phyloP scores from a whole-genome alignment of 2,797 vertebrate species.

The Parotocinclus haroldoi region DNA sequence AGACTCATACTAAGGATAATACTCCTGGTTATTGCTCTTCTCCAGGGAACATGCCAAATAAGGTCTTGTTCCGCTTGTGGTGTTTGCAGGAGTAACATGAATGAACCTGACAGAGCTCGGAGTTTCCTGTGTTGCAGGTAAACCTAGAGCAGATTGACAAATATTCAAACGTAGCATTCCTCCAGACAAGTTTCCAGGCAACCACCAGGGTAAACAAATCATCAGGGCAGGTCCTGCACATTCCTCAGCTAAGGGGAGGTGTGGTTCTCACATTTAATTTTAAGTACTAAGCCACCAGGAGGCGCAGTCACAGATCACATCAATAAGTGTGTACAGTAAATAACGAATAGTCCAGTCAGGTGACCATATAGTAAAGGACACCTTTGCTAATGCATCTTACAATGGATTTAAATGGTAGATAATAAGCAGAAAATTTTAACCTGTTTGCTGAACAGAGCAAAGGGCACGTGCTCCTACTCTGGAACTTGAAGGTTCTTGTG shows the following conservation, averaged over 20 bases:
- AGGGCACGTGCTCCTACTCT: too few species aligned
- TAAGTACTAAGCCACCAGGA: constrained; percentile 29
- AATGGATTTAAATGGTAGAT: too few species aligned
- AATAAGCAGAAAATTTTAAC: too few species aligned
- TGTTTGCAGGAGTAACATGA: constrained; percentile 24
- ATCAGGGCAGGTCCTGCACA: background rate
- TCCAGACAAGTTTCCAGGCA: constrained; percentile 28
- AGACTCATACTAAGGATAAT: too few species aligned
- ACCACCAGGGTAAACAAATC: constrained; percentile 37
- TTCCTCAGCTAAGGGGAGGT: background rate
- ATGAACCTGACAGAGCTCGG: constrained; percentile 2
- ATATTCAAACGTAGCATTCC: background rate
- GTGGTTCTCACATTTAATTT: background rate
- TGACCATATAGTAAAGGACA: too few species aligned
- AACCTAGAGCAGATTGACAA: constrained; percentile 28
- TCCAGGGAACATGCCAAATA: constrained; percentile 37
- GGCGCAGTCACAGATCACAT: constrained; percentile 26
- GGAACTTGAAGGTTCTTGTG: too few species aligned
- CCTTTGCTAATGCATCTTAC: too few species aligned
- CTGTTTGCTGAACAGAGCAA: too few species aligned
- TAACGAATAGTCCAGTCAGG: too few species aligned
- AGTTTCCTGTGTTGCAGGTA: constrained; percentile 18
- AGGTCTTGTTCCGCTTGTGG: constrained; percentile 37
- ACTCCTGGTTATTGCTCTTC: background rate
- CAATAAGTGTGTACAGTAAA: too few species aligned